These are phyloP conservation scores for Callospermophilus lateralis DNA, from an alignment of 2,113 vertebrate species.

Conservation along the genomic window DNA sequence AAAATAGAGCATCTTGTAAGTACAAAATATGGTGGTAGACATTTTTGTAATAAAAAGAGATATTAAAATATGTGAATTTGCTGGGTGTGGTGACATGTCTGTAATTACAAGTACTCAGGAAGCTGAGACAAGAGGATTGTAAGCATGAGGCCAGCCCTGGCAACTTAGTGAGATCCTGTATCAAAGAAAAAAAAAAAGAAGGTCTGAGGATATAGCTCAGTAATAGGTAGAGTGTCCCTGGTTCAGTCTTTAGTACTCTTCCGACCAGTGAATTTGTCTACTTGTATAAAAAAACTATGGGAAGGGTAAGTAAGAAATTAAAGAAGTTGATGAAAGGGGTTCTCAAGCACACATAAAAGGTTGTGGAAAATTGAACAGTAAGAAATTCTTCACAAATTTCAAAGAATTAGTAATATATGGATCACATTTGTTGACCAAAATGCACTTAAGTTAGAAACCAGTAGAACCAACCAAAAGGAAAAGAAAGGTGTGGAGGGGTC, in stretches of 20 bases:
- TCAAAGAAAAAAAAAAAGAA: too few species aligned
- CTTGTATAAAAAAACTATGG: background rate
- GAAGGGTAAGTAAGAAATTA: conserved; percentile 13
- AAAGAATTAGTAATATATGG: background rate
- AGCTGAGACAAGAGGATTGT: too few species aligned
- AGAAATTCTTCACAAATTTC: conserved; percentile 9
- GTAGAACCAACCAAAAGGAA: background rate
- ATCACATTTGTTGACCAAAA: background rate
- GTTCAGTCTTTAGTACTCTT: too few species aligned
- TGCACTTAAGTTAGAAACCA: background rate
- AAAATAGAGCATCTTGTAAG: conserved; percentile 11
- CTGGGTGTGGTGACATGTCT: too few species aligned
- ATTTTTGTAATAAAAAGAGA: background rate
- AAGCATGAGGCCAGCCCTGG: too few species aligned
- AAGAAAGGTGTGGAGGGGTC: too few species aligned
- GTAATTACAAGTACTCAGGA: too few species aligned
- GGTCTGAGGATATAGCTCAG: too few species aligned
- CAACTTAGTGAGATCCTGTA: too few species aligned
- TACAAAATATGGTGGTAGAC: background rate
- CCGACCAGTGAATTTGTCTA: background rate
- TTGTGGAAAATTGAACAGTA: conserved; percentile 10
- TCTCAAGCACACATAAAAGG: background rate
- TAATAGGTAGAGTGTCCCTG: too few species aligned
- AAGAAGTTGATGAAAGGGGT: background rate
- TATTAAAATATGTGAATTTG: background rate